Evolutionary conservation across 2,113 vertebrate genomes (phyloP).

Genomic region (Chloroceryle aenea): DNA sequence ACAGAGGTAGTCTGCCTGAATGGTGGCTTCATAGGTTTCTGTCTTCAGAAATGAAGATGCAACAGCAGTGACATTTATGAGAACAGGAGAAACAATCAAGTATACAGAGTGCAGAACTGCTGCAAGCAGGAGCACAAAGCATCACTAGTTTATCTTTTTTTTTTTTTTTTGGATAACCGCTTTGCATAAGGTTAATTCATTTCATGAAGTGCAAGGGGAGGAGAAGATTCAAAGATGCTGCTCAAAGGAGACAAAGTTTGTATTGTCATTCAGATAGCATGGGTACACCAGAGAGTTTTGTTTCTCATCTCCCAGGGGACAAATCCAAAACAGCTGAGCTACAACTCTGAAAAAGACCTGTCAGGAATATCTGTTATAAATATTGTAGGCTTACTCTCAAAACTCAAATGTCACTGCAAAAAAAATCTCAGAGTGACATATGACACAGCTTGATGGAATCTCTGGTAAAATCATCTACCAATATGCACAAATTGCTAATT

Average conservation of each 20-base stretch:
- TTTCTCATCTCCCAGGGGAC: not conserved
- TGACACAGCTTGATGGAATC: not conserved
- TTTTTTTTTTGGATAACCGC: not conserved
- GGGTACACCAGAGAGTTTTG: not conserved
- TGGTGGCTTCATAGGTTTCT: not conserved
- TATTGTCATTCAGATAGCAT: not conserved
- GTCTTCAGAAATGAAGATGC: not conserved
- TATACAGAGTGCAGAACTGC: not conserved
- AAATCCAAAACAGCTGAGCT: not conserved
- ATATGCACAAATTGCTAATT: not conserved
- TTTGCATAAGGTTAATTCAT: not conserved
- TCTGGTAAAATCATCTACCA: not conserved
- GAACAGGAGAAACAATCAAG: not conserved
- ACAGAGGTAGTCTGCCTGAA: not conserved
- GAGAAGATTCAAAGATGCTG: not conserved
- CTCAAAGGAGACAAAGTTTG: not conserved
- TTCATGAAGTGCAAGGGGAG: not conserved
- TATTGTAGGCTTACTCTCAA: not conserved
- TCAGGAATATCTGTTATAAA: not conserved
- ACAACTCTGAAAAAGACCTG: not conserved
- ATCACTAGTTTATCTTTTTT: not conserved
- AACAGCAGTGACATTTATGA: not conserved
- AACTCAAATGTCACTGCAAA: not conserved
- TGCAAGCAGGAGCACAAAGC: not conserved
- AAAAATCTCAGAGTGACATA: not conserved